phyloP scores from a whole-genome alignment of 1,140 invertebrate species.

The Rhopalosiphum padi region DNA sequence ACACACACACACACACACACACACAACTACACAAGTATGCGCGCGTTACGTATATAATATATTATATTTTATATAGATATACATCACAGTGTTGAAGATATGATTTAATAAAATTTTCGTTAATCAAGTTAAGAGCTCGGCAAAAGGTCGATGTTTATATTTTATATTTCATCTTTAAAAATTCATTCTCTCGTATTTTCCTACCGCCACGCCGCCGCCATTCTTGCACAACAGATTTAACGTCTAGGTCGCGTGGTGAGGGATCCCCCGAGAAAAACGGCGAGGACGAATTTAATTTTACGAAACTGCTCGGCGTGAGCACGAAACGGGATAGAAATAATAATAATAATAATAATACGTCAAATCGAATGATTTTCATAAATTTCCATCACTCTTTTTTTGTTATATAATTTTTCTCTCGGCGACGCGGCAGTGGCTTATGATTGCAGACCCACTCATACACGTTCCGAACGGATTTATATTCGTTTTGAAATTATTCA shows the following conservation, averaged over 20 bases:
- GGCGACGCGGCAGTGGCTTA: neutral
- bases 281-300: slow-evolving; percentile 26
- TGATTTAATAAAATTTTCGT: slow-evolving; percentile 14
- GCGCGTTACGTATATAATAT: neutral
- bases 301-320: neutral
- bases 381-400: neutral
- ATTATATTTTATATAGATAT: neutral
- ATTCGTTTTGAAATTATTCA: neutral
- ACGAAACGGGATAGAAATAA: neutral
- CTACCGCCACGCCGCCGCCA: neutral
- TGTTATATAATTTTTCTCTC: neutral
- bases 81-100: neutral
- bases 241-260: neutral
- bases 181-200: neutral
- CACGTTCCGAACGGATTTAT: neutral
- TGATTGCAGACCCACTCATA: neutral
- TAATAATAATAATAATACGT: neutral
- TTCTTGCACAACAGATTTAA: neutral
- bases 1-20: neutral
- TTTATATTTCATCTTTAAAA: slow-evolving; percentile 8
- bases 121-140: slow-evolving; percentile 26
- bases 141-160: neutral
- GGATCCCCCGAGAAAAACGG: neutral
- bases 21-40: too few species aligned
- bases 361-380: neutral